Evolutionary conservation across 2,113 vertebrate species (phyloP), one percentile per base, ranked within the genome.

Genomic region (Paracanthobrama guichenoti): DNA sequence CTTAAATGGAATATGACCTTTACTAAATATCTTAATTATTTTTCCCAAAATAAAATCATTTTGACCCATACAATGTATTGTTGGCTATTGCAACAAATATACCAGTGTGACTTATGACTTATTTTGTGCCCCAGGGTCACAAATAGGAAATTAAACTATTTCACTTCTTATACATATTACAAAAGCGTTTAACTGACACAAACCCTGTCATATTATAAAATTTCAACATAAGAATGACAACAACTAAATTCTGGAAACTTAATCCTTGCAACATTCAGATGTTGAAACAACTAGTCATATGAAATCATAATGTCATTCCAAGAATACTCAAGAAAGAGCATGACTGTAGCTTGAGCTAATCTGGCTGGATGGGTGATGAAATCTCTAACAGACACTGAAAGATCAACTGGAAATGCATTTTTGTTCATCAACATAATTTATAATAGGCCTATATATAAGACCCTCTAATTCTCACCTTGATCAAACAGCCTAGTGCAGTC

Each of bases 401-500:
- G 28, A 66, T 0, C 4, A 31, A 2, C 62, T 16, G 24, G 4
- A 28, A 64, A 7, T 7, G 26, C 59, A 60, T 66, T 31, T 66
- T 35, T 35, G 16, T 18, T 18, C 5, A 48, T 28, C 13, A 64
- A 64, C 60, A 28, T 62, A 26, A 64, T 64, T 28, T 7, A 16
- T 31, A 16, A 64, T 16, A 28, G 6, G 26, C 26, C 26, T 16
- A 26, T 8, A 14, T 11, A 18, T 20, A 39, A 44, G 18, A 42
- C 8, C 16, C 28, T 67, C 3, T 16, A 22, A 44, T 5, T 31
- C 73, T 93, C 89, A 97, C 97, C 97, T 91, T 96, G 95, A 84
- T 96, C 95, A 86, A 91, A 95, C 22, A 97, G 95, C 83, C 94
- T 93, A 75, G 95, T 95, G 91, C 97, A 98, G 89, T 96, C 95